Evolutionary conservation across 2,113 vertebrate species (phyloP), one percentile per base, ranked within the genome.

Genomic region (Gobius niger): DNA sequence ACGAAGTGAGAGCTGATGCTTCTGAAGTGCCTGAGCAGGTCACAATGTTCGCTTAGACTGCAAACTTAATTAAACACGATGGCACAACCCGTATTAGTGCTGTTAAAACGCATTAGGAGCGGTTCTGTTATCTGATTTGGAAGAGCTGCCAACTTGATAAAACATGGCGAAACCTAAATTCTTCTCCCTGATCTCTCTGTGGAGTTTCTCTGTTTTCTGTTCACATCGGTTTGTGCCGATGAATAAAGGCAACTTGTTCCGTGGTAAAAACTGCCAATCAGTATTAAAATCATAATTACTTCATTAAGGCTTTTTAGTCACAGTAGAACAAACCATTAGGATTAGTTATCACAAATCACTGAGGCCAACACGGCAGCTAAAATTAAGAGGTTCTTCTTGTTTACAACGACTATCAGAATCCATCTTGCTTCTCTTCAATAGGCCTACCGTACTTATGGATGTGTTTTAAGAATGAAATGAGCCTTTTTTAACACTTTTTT

Each of bases 171-270:
- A 77, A 71, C 24, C 70, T 47, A 62, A 80, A 74, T 19, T 70
- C 67, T 72, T 66, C 52, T n/a, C 11, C 53, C 34, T 67, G 24
- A 66, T 63, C 50, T 73, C 66, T 47, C 47, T 3, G 24, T 24
- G 19, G 57, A 78, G 44, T 56, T 47, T 49, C 16, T 68, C n/a
- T 49, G 11, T 63, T 65, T 34, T 11, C 49, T 47, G 60, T 65
- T 77, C 75, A 74, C 49, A 79, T 69, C 47, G 19, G 52, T 52
- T 65, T 71, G 41, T 77, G 82, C 80, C 75, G 83, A 59, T 68
- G 44, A 77, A 60, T 69, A 49, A 59, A 84, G 34, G 24, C 16
- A 44, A 73, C 47, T 75, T 68, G 44, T 67, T 76, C n/a, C 16
- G 44, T 7, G n/a, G 63, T 52, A 63, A 54, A 24, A 11, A 47